phyloP scores from a whole-genome alignment of 1,140 invertebrate genomes.

The Drosophila yakuba region DNA sequence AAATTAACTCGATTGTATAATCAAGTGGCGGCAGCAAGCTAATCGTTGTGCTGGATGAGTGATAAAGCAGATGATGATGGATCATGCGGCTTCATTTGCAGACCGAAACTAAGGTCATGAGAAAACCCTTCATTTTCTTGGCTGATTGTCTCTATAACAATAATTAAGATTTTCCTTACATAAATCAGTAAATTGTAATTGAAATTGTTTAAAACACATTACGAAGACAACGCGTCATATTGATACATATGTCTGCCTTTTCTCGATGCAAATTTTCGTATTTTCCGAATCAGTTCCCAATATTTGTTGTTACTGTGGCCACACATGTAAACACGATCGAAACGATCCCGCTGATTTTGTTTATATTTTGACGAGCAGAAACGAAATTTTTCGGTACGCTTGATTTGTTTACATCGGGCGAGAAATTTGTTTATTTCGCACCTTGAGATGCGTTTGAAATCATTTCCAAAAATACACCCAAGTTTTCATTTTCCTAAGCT shows the following conservation, averaged over 20 bases:
- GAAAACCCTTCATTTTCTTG: constrained; percentile 1
- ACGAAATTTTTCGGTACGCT: constrained; percentile 35
- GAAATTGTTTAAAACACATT: no score
- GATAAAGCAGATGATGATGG: constrained; percentile 45
- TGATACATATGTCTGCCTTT: not conserved
- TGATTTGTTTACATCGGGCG: constrained; percentile 75
- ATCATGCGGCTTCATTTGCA: constrained; percentile 30
- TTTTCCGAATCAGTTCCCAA: not conserved
- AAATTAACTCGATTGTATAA: constrained; percentile 79
- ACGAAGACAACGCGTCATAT: no score
- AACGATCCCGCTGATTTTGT: constrained; percentile 20
- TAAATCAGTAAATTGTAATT: no score
- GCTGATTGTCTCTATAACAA: no score
- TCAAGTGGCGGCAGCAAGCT: constrained; percentile 38
- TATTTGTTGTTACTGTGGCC: constrained; percentile 39
- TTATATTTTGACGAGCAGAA: constrained; percentile 34
- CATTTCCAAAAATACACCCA: constrained; percentile 78
- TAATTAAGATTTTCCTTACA: no score
- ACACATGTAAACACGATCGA: constrained; percentile 13
- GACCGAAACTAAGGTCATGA: not conserved
- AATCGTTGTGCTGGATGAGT: constrained; percentile 32
- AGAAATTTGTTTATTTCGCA: constrained; percentile 74
- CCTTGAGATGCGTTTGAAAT: constrained; percentile 81
- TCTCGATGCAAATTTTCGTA: not conserved
- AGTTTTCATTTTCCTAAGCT: constrained; percentile 31